Evolutionary conservation across 2,797 vertebrate genomes (phyloP).

Genomic region (Pangasius sanitwongsei): DNA sequence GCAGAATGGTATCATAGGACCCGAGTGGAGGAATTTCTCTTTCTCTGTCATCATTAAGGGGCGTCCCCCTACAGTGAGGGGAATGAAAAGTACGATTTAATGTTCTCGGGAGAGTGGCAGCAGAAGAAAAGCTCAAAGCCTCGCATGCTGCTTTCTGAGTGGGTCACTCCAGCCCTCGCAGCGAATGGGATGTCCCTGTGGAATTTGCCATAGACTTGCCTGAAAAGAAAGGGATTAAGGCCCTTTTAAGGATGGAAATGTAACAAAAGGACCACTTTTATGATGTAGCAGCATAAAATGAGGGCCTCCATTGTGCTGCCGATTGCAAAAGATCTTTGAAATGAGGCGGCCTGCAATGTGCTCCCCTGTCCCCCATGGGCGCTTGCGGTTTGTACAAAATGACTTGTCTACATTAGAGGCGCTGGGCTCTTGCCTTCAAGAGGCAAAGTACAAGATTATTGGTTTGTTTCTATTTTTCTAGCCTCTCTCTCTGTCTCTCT

Average conservation of each 20-base stretch:
- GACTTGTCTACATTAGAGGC: slow-evolving; percentile 78
- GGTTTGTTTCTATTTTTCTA: slow-evolving; percentile 88
- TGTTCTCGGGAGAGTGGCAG: slow-evolving; percentile 86
- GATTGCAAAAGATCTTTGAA: slow-evolving; percentile 89
- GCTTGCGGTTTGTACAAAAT: slow-evolving; percentile 80
- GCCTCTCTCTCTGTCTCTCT: slow-evolving; percentile 57
- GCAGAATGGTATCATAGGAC: slow-evolving; percentile 83
- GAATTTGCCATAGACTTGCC: slow-evolving; percentile 86
- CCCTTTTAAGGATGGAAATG: slow-evolving; percentile 91
- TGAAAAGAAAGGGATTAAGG: slow-evolving; percentile 95
- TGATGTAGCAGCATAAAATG: slow-evolving; percentile 98
- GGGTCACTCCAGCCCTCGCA: slow-evolving; percentile 85
- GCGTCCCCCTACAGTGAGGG: slow-evolving; percentile 83
- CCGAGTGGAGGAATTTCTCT: slow-evolving; percentile 87
- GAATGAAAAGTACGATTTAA: slow-evolving; percentile 91
- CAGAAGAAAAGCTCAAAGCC: slow-evolving; percentile 84
- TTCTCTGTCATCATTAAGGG: slow-evolving; percentile 89
- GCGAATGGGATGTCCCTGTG: slow-evolving; percentile 90
- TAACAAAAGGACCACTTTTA: slow-evolving; percentile 98
- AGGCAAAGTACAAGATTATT: slow-evolving; percentile 85
- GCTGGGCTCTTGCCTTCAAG: slow-evolving; percentile 80
- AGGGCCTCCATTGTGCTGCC: slow-evolving; percentile 87
- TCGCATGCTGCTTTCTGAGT: slow-evolving; percentile 82
- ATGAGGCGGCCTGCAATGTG: slow-evolving; percentile 75
- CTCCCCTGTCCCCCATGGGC: slow-evolving; percentile 71